These are phyloP conservation scores for Eira barbara DNA, from an alignment of 2,113 vertebrate genomes.

Conservation along the genomic window DNA sequence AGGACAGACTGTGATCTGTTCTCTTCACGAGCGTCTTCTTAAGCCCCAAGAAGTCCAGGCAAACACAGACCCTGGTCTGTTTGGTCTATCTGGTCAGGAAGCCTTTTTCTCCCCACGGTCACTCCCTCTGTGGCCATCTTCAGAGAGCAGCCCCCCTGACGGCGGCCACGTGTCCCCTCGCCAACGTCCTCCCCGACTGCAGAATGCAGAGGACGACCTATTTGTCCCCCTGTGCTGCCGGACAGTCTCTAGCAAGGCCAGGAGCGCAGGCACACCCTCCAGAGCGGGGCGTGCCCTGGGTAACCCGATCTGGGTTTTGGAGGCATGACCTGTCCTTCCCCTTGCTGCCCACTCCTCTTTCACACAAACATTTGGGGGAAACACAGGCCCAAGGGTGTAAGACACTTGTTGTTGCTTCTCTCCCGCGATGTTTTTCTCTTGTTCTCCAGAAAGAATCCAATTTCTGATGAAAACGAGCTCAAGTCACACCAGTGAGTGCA, in stretches of 20 bases:
- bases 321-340: slow-evolving; percentile 13
- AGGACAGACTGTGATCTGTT: not conserved
- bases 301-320: slow-evolving; percentile 8
- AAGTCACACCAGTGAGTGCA: not conserved
- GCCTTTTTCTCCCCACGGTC: not conserved
- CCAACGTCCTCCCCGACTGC: not conserved
- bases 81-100: not conserved
- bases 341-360: not conserved
- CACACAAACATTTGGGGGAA: not conserved
- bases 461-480: slow-evolving; percentile 52
- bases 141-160: not conserved
- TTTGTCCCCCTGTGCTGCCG: not conserved
- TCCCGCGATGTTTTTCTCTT: slow-evolving; percentile 23
- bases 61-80: not conserved
- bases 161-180: not conserved
- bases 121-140: not conserved
- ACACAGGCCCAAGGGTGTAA: not conserved
- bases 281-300: not conserved
- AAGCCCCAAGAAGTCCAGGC: not conserved
- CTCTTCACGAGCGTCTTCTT: not conserved
- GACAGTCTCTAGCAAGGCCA: not conserved
- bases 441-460: not conserved
- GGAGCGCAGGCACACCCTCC: not conserved
- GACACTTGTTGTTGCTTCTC: not conserved
- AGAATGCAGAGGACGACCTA: not conserved